Percentiles rank a stretch among this genome's conserved stretches.
Evolutionary conservation across 2,797 vertebrate species (phyloP).

Genomic region (Jordanella pulchra): DNA sequence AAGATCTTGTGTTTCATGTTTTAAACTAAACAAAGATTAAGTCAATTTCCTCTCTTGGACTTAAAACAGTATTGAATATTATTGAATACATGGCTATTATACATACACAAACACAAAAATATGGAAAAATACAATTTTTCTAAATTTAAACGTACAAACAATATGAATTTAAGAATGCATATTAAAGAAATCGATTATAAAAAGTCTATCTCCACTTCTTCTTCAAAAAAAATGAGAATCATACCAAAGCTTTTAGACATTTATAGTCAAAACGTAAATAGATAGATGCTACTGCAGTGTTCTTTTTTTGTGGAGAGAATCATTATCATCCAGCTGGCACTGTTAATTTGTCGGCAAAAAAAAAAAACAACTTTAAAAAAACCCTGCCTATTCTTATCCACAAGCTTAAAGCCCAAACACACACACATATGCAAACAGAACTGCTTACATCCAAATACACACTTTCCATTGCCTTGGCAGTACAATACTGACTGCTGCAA

Average conservation of each 20-base stretch:
- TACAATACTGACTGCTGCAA: slow-evolving; percentile 28
- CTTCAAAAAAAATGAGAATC: neutral
- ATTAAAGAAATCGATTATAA: too few relatives aligned
- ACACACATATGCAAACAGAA: slow-evolving; percentile 12
- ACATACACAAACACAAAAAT: neutral
- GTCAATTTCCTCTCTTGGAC: neutral
- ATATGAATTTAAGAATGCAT: neutral
- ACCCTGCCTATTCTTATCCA: slow-evolving; percentile 8
- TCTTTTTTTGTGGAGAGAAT: slow-evolving; percentile 32
- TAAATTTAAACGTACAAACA: too few relatives aligned
- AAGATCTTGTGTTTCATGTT: neutral
- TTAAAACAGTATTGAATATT: too few relatives aligned
- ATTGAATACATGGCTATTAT: neutral
- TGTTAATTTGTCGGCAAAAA: slow-evolving; percentile 39
- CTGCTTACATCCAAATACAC: slow-evolving; percentile 8
- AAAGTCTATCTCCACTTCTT: neutral
- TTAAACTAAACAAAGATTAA: neutral
- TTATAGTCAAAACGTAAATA: neutral
- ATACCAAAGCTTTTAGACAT: neutral
- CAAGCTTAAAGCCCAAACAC: slow-evolving; percentile 13
- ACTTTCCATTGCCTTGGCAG: slow-evolving; percentile 22
- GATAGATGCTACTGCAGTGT: neutral
- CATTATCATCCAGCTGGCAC: slow-evolving; percentile 32
- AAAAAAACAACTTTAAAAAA: too few relatives aligned
- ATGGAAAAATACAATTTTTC: neutral